Base-by-base conservation (phyloP, 2,888 invertebrate species). In the Aradus depressus region DNA sequence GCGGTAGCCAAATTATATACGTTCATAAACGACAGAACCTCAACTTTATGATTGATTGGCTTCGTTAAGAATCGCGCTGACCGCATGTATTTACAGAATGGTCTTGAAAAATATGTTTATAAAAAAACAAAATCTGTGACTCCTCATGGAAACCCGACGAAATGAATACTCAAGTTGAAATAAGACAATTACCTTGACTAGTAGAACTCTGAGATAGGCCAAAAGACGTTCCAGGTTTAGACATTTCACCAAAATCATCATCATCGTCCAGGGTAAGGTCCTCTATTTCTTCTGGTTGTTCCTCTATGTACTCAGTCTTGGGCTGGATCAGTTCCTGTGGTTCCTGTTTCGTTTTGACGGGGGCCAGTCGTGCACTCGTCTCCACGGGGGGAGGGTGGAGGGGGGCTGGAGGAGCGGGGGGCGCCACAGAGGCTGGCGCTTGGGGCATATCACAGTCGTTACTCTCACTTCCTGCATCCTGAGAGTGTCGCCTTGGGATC, bases 191-290 rank as follows among this genome's bases (percentile, higher is more conserved):
- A 51, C 38, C 47, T 45, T 52, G 53, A 53, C 53, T 53, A 52
- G 52, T 48, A 16, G 45, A 47, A 19, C 53, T 50, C 22, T 49
- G 53, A 32, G 43, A 41, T 25, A 53, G 26, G 16, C 44, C 75
- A 43, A 50, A 56, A 45, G 71, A 72, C 63, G 82, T 81, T 67
- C 82, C 82, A 62, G 82, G 80, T 67, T 76, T 75, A 69, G 80
- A 81, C 69, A 84, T 79, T 64, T 80, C 78, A 64, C 69, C 70
- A 67, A 70, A 68, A 57, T 88, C 87, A 67, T 88, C 84, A 63
- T 84, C 63, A 44, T 64, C 64, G 38, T 64, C 84, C 55, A 84
- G 70, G 58, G 87, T 87, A 68, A 88, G 77, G 70, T 88, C 87
- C 71, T 88, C 88, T 63, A 87, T 84, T 63, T 56, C 56, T 41